Evolutionary conservation across 2,113 vertebrate genomes (phyloP).

Genomic region (Cinclus mexicanus): DNA sequence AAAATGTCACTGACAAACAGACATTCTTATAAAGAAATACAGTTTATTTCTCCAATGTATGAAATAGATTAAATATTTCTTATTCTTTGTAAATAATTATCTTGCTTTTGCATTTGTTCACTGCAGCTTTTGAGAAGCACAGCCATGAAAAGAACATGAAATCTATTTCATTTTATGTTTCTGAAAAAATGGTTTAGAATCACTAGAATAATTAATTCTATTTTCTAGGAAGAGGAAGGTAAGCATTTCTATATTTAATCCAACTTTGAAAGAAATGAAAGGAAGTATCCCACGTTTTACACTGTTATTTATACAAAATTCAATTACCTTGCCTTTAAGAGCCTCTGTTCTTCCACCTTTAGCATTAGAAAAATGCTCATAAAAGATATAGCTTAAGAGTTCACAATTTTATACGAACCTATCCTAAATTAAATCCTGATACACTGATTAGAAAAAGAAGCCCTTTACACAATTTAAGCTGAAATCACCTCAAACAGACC

Average conservation of each 20-base stretch:
- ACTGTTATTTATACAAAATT: background rate
- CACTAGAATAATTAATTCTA: background rate
- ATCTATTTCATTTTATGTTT: conserved; percentile 31
- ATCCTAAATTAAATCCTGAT: background rate
- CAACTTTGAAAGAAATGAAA: background rate
- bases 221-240: background rate
- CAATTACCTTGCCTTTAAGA: background rate
- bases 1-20: background rate
- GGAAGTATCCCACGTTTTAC: background rate
- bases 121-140: background rate
- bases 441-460: background rate
- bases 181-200: background rate
- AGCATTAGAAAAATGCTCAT: background rate
- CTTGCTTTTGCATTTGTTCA: background rate
- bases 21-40: background rate
- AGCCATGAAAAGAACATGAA: background rate
- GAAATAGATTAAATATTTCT: background rate
- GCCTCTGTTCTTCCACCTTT: background rate
- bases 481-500: background rate
- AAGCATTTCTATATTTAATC: background rate
- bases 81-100: background rate
- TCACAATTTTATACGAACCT: background rate
- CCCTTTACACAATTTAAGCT: background rate
- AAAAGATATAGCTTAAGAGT: background rate
- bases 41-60: background rate